These are phyloP conservation scores for Lutjanus erythropterus DNA, from an alignment of 2,113 vertebrate species.

Conservation along the genomic window DNA sequence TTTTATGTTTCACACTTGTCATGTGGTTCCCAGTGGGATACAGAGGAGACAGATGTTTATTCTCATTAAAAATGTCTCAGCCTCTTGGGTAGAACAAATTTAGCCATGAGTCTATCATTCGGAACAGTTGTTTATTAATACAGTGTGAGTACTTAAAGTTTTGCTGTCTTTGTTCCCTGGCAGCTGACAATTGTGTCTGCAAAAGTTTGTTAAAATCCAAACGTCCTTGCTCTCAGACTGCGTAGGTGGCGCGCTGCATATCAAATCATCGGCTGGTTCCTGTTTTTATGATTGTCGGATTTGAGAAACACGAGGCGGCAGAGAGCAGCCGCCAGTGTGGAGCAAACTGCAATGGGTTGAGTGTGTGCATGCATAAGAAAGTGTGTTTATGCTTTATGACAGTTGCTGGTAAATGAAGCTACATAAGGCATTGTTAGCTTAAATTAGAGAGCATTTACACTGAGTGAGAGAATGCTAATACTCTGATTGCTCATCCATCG, in stretches of 20 bases:
- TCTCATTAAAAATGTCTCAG: slow-evolving; percentile 71
- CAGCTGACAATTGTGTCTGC: slow-evolving; percentile 38
- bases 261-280: neutral
- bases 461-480: slow-evolving; percentile 25
- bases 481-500: slow-evolving; percentile 29
- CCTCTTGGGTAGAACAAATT: slow-evolving; percentile 70
- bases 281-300: slow-evolving; percentile 3
- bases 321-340: slow-evolving; percentile 3
- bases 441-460: slow-evolving; percentile 34
- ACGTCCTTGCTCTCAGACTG: neutral
- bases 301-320: neutral
- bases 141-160: slow-evolving; percentile 30
- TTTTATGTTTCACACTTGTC: slow-evolving; percentile 70
- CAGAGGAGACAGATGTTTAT: slow-evolving; percentile 67
- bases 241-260: neutral
- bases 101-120: slow-evolving; percentile 59
- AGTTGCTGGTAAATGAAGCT: slow-evolving; percentile 3
- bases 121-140: slow-evolving; percentile 59
- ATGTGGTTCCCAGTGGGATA: slow-evolving; percentile 53
- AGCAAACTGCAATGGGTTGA: neutral
- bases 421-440: slow-evolving; percentile 19
- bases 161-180: neutral
- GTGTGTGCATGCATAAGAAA: neutral
- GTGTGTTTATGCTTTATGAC: neutral
- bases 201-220: slow-evolving; percentile 22